These are phyloP conservation scores for Sycon ciliatum DNA, from an alignment of 37 sponge, comb jelly and placozoan genomes.

Conservation along the genomic window DNA sequence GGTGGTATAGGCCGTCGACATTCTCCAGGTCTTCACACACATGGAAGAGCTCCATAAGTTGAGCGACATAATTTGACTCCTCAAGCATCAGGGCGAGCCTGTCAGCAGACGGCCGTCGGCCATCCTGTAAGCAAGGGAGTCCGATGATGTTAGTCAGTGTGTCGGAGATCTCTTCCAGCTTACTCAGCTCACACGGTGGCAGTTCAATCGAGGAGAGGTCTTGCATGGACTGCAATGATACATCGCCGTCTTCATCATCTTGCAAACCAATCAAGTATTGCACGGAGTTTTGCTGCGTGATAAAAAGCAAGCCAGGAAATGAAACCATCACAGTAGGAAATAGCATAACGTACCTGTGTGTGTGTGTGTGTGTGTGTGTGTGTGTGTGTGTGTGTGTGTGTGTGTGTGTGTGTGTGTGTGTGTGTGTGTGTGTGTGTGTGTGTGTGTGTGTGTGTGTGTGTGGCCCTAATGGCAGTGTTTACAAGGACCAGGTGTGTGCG, in stretches of 20 bases:
- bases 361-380: slow-evolving; percentile 17
- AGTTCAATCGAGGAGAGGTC: slow-evolving; percentile 61
- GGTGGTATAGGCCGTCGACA: slow-evolving; percentile 60
- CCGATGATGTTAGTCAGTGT: slow-evolving; percentile 25
- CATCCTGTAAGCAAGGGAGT: slow-evolving; percentile 17
- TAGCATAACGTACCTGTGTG: no score
- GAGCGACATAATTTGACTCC: slow-evolving; percentile 59
- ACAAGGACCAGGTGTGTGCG: not conserved
- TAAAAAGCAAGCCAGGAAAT: no score
- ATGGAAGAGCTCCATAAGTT: slow-evolving; percentile 87
- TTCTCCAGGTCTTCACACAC: slow-evolving; percentile 93
- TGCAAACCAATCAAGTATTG: not conserved
- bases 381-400: slow-evolving; percentile 14
- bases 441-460: no score
- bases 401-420: not conserved
- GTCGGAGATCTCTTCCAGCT: slow-evolving; percentile 59
- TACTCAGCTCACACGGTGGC: slow-evolving; percentile 80
- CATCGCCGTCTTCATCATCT: not conserved
- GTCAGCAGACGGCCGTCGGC: no score
- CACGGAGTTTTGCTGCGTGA: no score
- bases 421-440: not conserved
- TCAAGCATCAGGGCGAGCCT: slow-evolving; percentile 49
- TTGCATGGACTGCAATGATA: slow-evolving; percentile 16
- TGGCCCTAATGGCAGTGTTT: no score
- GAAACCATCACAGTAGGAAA: no score